Percentiles rank a stretch among this genome's conserved stretches.
These are phyloP conservation scores for Pectinophora gossypiella DNA, from an alignment of 1,140 invertebrate species.

Conservation along the genomic window DNA sequence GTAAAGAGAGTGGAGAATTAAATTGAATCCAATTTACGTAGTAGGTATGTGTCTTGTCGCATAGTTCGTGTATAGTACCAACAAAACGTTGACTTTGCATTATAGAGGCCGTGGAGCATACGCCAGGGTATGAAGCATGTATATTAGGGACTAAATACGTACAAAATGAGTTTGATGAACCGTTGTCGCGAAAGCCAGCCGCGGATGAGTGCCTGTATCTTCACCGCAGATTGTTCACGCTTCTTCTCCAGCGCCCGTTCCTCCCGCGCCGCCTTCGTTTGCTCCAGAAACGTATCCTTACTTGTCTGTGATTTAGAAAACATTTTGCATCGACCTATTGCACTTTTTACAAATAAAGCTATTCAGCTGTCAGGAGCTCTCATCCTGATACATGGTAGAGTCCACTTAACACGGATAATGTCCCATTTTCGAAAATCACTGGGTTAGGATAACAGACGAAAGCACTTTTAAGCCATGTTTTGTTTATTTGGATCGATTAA, in stretches of 20 bases:
- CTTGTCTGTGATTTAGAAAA: slow-evolving; percentile 58
- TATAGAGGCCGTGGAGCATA: too few species aligned
- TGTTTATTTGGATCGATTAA: not conserved
- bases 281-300: slow-evolving; percentile 81
- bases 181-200: slow-evolving; percentile 82
- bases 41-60: too few species aligned
- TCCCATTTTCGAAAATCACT: not conserved
- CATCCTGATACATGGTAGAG: slow-evolving; percentile 23
- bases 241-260: slow-evolving; percentile 90
- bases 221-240: slow-evolving; percentile 81
- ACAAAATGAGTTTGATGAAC: slow-evolving; percentile 79
- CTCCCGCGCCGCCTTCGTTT: slow-evolving; percentile 90
- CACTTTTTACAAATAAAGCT: slow-evolving; percentile 37
- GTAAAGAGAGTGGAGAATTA: too few species aligned
- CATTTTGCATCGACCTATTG: slow-evolving; percentile 36
- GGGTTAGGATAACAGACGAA: not conserved
- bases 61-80: too few species aligned
- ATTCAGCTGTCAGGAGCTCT: slow-evolving; percentile 43
- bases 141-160: slow-evolving; percentile 58
- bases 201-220: slow-evolving; percentile 83
- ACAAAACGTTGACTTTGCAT: too few species aligned
- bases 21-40: too few species aligned
- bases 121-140: too few species aligned
- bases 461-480: not conserved
- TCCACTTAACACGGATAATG: not conserved